Conservation (phyloP, 2,113 vertebrate genomes). For the Nansenia antarctica region DNA sequence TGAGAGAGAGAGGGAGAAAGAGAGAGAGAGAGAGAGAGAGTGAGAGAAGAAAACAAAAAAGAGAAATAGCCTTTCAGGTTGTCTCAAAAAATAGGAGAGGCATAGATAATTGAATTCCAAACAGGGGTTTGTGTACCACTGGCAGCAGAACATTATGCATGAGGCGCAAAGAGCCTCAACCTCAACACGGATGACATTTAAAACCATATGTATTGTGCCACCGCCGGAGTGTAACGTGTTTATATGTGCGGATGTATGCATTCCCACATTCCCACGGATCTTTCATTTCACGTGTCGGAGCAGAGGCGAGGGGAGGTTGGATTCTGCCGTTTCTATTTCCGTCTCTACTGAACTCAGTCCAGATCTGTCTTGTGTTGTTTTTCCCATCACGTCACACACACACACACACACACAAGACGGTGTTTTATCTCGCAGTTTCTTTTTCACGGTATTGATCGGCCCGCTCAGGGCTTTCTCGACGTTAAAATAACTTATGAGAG, state of each 20-base stretch:
- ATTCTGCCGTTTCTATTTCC: neutral
- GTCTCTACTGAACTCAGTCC: too few species aligned
- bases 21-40: too few species aligned
- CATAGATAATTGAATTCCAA: slow-evolving; percentile 68
- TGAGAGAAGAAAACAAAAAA: slow-evolving; percentile 28
- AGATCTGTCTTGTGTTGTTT: slow-evolving; percentile 41
- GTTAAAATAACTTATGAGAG: slow-evolving; percentile 36
- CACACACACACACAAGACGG: too few species aligned
- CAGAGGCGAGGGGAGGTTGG: slow-evolving; percentile 30
- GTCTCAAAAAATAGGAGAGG: slow-evolving; percentile 44
- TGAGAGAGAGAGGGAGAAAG: too few species aligned
- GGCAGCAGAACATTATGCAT: slow-evolving; percentile 54
- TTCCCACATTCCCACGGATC: slow-evolving; percentile 45
- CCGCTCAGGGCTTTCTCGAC: slow-evolving; percentile 50
- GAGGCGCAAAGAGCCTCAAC: slow-evolving; percentile 65
- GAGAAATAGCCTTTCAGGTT: slow-evolving; percentile 44
- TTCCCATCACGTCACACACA: slow-evolving; percentile 45
- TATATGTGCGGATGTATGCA: slow-evolving; percentile 63
- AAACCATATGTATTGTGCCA: slow-evolving; percentile 59
- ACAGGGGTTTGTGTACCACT: slow-evolving; percentile 64
- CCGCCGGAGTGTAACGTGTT: slow-evolving; percentile 55
- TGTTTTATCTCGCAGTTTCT: slow-evolving; percentile 45
- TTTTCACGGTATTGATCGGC: slow-evolving; percentile 56
- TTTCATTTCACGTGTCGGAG: slow-evolving; percentile 51
- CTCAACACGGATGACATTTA: slow-evolving; percentile 62